Evolutionary conservation across 1,140 invertebrate species (phyloP), one percentile per base, ranked within the genome.

Genomic region (Drosophila lacertosa): DNA sequence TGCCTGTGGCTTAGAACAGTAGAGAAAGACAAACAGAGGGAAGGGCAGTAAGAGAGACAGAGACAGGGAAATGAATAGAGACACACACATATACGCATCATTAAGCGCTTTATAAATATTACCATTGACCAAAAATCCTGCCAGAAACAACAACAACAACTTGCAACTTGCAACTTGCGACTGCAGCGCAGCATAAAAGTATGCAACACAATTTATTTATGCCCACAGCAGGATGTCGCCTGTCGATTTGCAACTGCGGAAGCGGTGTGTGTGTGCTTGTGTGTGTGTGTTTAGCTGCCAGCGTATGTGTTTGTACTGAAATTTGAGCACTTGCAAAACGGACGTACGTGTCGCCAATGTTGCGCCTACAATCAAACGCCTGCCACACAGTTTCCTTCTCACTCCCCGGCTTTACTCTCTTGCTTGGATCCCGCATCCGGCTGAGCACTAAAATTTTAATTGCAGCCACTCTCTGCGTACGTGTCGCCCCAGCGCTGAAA

Each of bases 401-500:
- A 18, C n/a, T 44, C 29, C 35, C 1, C 20, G 16, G 15, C 33
- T 47, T 26, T 20, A 13, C 40, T 35, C 32, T 26, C 11, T 4
- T 2, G n/a, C 47, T 7, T n/a, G n/a, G 29, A n/a, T 7, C 29
- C 13, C 44, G 53, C 74, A 24, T 29, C 37, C 44, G 37, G 57
- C 24, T 45, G 75, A 77, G 72, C 69, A 81, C 65, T 86, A 88
- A 81, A 88, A 86, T 88, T 86, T 86, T 86, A 86, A 86, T 86
- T 86, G 81, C 81, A 88, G 74, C 59, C 55, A 84, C 77, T 86
- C 73, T 51, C 60, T 64, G 65, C 57, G 80, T 84, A 83, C 81
- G 81, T 88, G 77, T 74, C 73, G 64, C 60, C 60, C 54, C 73
- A 39, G 77, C 48, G 62, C 73, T 74, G 77, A 74, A 74, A 80